These are phyloP conservation scores for Candidula unifasciata DNA, from an alignment of 2,888 invertebrate genomes.

Conservation along the genomic window DNA sequence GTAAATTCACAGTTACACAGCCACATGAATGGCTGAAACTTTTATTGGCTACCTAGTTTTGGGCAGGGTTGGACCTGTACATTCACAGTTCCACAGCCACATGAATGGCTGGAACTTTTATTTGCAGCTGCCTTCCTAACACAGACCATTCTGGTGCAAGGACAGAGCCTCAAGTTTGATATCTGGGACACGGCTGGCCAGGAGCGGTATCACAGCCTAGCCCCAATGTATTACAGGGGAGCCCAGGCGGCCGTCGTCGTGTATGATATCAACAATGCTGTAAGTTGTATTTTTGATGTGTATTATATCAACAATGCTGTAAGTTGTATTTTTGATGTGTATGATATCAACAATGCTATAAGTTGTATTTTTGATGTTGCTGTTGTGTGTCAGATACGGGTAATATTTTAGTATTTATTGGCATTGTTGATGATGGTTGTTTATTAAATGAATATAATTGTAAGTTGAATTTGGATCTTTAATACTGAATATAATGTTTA, in stretches of 20 bases:
- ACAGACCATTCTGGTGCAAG: slow-evolving; percentile 97
- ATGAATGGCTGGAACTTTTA: not conserved
- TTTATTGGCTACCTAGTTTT: too few species aligned
- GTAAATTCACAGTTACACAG: too few species aligned
- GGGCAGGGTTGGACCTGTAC: too few species aligned
- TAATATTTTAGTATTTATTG: too few species aligned
- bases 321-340: slow-evolving; percentile 82
- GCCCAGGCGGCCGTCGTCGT: slow-evolving; percentile 96
- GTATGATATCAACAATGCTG: slow-evolving; percentile 97
- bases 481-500: too few species aligned
- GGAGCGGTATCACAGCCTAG: slow-evolving; percentile 99
- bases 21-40: too few species aligned
- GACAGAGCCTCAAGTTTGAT: slow-evolving; percentile 99
- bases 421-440: too few species aligned
- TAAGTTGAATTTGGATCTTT: too few species aligned
- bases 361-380: slow-evolving; percentile 81
- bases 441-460: too few species aligned
- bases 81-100: too few species aligned
- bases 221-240: slow-evolving; percentile 91
- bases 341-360: slow-evolving; percentile 95
- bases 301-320: slow-evolving; percentile 97
- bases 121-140: slow-evolving; percentile 95
- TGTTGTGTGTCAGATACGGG: too few species aligned
- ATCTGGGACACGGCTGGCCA: slow-evolving; percentile 99
- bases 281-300: slow-evolving; percentile 81